Evolutionary conservation across 2,888 invertebrate species (phyloP), one percentile per base, ranked within the genome.

Genomic region (Leptopilina syphax): DNA sequence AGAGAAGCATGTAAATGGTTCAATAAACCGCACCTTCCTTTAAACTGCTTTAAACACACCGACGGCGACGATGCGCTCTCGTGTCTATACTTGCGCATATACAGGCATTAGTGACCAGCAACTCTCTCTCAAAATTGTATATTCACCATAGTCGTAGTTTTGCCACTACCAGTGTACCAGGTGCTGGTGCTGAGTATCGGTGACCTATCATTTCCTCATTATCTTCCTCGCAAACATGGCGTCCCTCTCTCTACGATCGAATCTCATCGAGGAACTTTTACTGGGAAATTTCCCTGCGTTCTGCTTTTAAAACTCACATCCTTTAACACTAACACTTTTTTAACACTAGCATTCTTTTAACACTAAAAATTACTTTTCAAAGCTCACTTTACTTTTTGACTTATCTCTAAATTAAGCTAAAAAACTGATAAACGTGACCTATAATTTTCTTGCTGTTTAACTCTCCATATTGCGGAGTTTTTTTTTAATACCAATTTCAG

Each of bases 161-260:
- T 9, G 18, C 3, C 12, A 50, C 50, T 50, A 47, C n/a, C 44
- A 12, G 12, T 77, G 76, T 24, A 63, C 77, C 80, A 85, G 82
- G 82, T 83, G 84, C 77, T 77, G 82, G 82, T 83, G 84, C 77
- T 77, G 83, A 80, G 76, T 63, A 77, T 77, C 68, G 79, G 73
- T 65, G 65, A 78, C 82, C 83, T 84, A 85, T 85, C 84, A 85
- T 85, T 86, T 86, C 79, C 86, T 86, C 85, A 86, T 87, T 86
- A 87, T 84, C 82, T 50, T 82, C 81, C 83, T 85, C 83, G 83
- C 6, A 44, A 86, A 85, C 86, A 80, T 80, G 80, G 82, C 57
- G 54, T 54, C 8, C 8, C 79, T 47, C 60, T 77, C 81, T 8
- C 57, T 34, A 81, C 76, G 79, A 76, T 68, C 67, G 63, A 78